Percentiles rank a stretch among this genome's conserved stretches.
These are phyloP conservation scores for Acinonyx jubatus DNA, from an alignment of 2,113 vertebrate species.

Conservation along the genomic window DNA sequence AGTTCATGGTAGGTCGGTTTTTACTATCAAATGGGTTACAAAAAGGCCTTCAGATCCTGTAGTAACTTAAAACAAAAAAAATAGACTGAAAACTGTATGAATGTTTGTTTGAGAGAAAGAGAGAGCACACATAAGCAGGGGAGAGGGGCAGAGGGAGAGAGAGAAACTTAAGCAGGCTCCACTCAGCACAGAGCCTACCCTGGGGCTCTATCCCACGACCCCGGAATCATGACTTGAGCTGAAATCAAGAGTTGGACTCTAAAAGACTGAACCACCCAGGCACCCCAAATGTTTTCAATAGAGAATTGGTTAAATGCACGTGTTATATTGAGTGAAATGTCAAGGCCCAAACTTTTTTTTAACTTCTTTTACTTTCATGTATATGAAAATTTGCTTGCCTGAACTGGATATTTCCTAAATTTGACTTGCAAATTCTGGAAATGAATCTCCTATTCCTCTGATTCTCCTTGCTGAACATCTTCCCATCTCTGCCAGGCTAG, in stretches of 20 bases:
- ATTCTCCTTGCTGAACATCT: neutral
- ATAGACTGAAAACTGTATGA: neutral
- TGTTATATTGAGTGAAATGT: neutral
- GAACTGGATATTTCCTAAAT: neutral
- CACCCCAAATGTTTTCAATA: too few species aligned
- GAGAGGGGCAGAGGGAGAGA: too few species aligned
- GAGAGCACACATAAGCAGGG: too few species aligned
- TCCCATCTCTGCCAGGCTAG: neutral
- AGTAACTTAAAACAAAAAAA: slow-evolving; percentile 10
- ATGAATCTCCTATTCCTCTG: neutral
- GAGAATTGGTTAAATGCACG: neutral
- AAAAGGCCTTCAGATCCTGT: neutral
- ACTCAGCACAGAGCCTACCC: too few species aligned
- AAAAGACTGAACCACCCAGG: too few species aligned
- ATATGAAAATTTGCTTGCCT: neutral
- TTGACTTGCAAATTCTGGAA: slow-evolving; percentile 30
- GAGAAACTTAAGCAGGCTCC: too few species aligned
- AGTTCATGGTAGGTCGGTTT: neutral
- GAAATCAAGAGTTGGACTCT: too few species aligned
- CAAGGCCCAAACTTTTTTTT: neutral
- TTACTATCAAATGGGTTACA: neutral
- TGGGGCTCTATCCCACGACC: too few species aligned
- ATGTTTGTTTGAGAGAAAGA: too few species aligned
- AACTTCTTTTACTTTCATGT: neutral
- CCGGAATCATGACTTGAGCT: too few species aligned